Base-by-base conservation (phyloP, 2,113 vertebrate species). In the Argyrosomus japonicus region DNA sequence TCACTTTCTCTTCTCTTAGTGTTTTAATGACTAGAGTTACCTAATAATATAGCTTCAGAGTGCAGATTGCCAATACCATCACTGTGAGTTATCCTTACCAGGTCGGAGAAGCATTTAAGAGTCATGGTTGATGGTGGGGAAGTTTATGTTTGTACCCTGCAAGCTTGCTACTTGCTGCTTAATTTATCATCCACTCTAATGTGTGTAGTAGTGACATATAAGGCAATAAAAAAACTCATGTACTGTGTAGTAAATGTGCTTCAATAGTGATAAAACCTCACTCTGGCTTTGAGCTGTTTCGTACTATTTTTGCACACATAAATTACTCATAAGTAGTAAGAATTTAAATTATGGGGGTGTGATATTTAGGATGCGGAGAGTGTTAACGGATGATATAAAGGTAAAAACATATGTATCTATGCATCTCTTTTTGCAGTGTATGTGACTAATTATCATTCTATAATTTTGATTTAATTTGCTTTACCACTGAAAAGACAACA, bases 1-100 rank as follows among this genome's bases (percentile, higher is more conserved):
- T 86, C 25, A 48, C 62, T 61, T 86, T 45, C 68, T 81, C 69
- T 13, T 80, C 43, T 72, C 23, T 77, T 73, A 25, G 58, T 63
- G 51, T 64, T 81, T 77, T 74, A 83, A 77, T 73, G 40, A 77
- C 14, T 29, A 19, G 14, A 81, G 61, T 75, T 63, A 70, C 40
- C 36, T 63, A 40, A 47, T 69, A 77, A 56, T 73, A 68, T 70
- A 68, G 68, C 51, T 47, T 77, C 29, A 27, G 50, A 29, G n/a
- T 78, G 45, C 25, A 43, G n/a, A 29, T 58, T 50, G 64, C 65
- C 36, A 54, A 51, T 60, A 63, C 25, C 43, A 57, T 76, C 23
- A 64, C 27, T 13, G 2, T 73, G 29, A 75, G 40, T 73, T 81
- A 57, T 74, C 23, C 72, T 45, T 47, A 4, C 1, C n/a, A 6